Evolutionary conservation across 2,797 vertebrate species (phyloP).

Genomic region (Limosa lapponica): DNA sequence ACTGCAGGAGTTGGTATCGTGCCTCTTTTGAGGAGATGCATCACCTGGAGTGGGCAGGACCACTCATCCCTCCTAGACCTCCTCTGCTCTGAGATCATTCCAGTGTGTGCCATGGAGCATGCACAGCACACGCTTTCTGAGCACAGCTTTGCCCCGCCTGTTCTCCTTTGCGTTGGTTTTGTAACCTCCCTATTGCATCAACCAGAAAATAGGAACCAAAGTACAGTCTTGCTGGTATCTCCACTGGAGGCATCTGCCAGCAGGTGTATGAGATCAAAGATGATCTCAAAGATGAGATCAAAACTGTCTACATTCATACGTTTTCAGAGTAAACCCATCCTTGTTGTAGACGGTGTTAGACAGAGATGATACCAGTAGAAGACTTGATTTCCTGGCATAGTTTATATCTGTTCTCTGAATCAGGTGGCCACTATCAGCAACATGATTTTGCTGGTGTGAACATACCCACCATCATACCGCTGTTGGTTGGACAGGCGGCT

Average conservation of each 20-base stretch:
- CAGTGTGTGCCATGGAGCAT: background rate
- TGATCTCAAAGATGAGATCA: background rate
- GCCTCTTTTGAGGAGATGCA: fast-evolving
- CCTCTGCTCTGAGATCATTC: background rate
- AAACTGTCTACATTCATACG: background rate
- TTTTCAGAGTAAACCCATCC: background rate
- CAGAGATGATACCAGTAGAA: background rate
- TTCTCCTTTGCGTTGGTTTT: background rate
- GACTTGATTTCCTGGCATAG: background rate
- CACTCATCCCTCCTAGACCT: fast-evolving
- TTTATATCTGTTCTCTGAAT: background rate
- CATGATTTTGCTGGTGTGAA: background rate
- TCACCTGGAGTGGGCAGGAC: background rate
- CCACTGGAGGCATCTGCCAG: background rate
- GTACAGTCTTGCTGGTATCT: background rate
- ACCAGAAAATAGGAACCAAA: background rate
- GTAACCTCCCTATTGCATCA: fast-evolving
- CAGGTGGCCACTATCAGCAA: fast-evolving
- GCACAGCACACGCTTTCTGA: background rate
- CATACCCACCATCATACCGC: fast-evolving
- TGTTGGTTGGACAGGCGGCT: background rate
- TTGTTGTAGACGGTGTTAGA: background rate
- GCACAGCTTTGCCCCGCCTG: background rate
- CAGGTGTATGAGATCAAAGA: background rate
- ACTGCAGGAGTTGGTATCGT: fast-evolving